Base-by-base conservation (phyloP, 2,888 invertebrate species). In the Cryptophagus acutangulus region DNA sequence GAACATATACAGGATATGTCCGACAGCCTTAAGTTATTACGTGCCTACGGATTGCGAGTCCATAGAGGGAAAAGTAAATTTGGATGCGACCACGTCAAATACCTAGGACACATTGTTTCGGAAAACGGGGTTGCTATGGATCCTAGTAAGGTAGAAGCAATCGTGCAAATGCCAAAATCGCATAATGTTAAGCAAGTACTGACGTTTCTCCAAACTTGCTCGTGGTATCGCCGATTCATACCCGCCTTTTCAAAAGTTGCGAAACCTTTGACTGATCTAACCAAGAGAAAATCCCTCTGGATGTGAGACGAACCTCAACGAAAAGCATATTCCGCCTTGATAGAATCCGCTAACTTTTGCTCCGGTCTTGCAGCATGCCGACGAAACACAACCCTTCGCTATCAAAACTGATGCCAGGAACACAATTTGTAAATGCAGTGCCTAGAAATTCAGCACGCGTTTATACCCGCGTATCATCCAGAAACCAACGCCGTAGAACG, bases 361-460 rank as follows among this genome's bases (percentile, higher is more conserved):
- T 8, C 54, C 54, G 9, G 39, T 59, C 15, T 38, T 54, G 8
- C 34, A 33, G 14, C 52, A 52, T 36, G 48, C 43, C 2, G 44
- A 43, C 13, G 34, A 25, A 10, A 15, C 14, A 4, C 6, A 42
- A 33, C 52, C 52, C 1, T 58, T 40, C 26, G 41, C 40, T 2
- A 4, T 59, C 15, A 28, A 45, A 3, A 57, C 59, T 1, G 59
- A 59, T 30, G 49, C 55, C n/a, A 54, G 49, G 18, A 20, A n/a
- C 24, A n/a, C n/a, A n/a, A n/a, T n/a, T n/a, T n/a, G n/a, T n/a
- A n/a, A n/a, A n/a, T n/a, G n/a, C n/a, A n/a, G n/a, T n/a, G n/a
- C n/a, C n/a, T n/a, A n/a, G n/a, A n/a, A n/a, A n/a, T n/a, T n/a
- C n/a, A n/a, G n/a, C n/a, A n/a, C n/a, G n/a, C n/a, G n/a, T n/a